Percentiles rank a stretch among this genome's conserved stretches.
These are phyloP conservation scores for Cossypha heuglini DNA, from an alignment of 2,797 vertebrate genomes.

Conservation along the genomic window DNA sequence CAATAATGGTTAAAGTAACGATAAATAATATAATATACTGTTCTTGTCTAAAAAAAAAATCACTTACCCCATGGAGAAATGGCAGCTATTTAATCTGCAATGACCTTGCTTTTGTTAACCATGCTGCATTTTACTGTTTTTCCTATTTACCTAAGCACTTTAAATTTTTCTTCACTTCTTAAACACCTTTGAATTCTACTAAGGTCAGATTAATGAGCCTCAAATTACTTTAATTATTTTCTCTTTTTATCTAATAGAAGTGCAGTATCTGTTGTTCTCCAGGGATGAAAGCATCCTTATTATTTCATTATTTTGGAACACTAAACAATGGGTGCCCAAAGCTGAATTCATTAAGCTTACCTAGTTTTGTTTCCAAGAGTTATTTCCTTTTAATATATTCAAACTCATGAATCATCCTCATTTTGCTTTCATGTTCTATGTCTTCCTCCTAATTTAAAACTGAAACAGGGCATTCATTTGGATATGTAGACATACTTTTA, in stretches of 20 bases:
- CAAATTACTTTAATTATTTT: not conserved
- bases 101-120: not conserved
- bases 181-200: not conserved
- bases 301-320: not conserved
- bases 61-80: not conserved
- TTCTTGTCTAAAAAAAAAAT: not conserved
- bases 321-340: not conserved
- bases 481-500: not conserved
- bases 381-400: not conserved
- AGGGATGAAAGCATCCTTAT: not conserved
- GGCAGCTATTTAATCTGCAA: not conserved
- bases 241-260: not conserved
- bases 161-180: not conserved
- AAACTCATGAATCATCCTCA: not conserved
- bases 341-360: not conserved
- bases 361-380: not conserved
- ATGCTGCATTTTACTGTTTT: not conserved
- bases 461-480: not conserved
- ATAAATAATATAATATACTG: not conserved
- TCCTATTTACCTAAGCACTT: not conserved
- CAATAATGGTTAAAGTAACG: not conserved
- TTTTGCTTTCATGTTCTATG: not conserved
- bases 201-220: not conserved
- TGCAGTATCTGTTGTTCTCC: not conserved
- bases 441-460: constrained; percentile 1